A percentile compares a stretch with the other conserved stretches of the same genome.
These are phyloP conservation scores for Sinohyriopsis cumingii DNA, from an alignment of 2,888 invertebrate genomes.

Conservation along the genomic window DNA sequence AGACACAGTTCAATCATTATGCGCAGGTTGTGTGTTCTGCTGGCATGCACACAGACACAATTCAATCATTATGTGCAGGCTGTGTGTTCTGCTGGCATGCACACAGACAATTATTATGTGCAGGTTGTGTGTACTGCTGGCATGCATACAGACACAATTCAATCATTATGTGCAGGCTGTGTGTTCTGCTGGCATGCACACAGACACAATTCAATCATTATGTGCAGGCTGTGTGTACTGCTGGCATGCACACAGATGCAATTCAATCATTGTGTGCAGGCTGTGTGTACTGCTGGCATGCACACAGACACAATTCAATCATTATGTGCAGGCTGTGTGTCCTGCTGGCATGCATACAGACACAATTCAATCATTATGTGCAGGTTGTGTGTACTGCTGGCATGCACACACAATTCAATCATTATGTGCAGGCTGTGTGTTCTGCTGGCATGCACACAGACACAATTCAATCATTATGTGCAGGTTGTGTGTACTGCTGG, in stretches of 20 bases:
- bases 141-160: conserved; percentile 7
- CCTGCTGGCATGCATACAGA: neutral
- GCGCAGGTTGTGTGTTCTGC: too few relatives aligned
- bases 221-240: too few relatives aligned
- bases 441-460: neutral
- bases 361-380: conserved; percentile 6
- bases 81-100: neutral
- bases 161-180: too few relatives aligned
- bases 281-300: neutral
- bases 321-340: neutral
- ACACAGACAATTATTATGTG: conserved; percentile 1
- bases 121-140: too few relatives aligned
- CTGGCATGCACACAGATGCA: conserved; percentile 1
- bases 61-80: conserved; percentile 8
- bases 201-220: conserved; percentile 4
- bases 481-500: too few relatives aligned
- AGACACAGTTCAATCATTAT: conserved; percentile 5
- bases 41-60: conserved; percentile 2
- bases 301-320: conserved; percentile 6
- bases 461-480: conserved; percentile 6
- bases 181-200: neutral
- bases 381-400: too few relatives aligned
- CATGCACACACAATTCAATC: conserved; percentile 7
- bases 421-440: neutral
- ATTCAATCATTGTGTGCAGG: conserved; percentile 6